phyloP scores from a whole-genome alignment of 2,113 vertebrate species.

The Bungarus multicinctus region DNA sequence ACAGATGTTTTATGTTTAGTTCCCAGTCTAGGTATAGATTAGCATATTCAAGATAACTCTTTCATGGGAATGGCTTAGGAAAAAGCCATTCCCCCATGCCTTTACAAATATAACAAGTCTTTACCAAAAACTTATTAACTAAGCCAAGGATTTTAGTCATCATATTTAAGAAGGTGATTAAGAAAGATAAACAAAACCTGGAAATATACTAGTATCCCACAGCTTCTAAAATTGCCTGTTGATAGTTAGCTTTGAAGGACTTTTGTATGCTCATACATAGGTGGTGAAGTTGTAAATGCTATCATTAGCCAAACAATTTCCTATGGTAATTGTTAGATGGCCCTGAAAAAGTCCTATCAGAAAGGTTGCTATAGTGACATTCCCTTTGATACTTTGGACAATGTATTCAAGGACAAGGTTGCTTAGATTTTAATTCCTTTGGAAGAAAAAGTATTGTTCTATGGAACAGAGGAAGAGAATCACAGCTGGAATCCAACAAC shows the following conservation, averaged over 20 bases:
- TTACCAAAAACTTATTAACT: background rate
- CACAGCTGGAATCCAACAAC: background rate
- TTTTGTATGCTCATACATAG: background rate
- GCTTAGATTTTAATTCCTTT: background rate
- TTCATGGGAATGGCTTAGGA: background rate
- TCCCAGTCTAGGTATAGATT: background rate
- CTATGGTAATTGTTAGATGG: background rate
- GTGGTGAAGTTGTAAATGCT: background rate
- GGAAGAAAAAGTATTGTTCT: background rate
- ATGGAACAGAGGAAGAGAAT: background rate
- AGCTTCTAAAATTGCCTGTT: background rate
- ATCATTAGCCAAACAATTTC: background rate
- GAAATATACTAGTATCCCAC: background rate
- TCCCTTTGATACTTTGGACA: background rate
- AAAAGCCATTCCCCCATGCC: background rate
- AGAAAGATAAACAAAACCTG: slow-evolving; percentile 3
- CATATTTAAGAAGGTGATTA: slow-evolving; percentile 27
- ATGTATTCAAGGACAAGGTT: background rate
- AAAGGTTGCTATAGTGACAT: background rate
- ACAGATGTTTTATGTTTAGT: background rate
- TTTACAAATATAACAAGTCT: background rate
- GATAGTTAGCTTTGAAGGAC: background rate
- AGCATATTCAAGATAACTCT: background rate
- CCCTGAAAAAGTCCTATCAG: background rate
- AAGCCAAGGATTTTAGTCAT: background rate